Base-by-base conservation (phyloP, 1,140 invertebrate genomes). In the Anoplophora glabripennis region DNA sequence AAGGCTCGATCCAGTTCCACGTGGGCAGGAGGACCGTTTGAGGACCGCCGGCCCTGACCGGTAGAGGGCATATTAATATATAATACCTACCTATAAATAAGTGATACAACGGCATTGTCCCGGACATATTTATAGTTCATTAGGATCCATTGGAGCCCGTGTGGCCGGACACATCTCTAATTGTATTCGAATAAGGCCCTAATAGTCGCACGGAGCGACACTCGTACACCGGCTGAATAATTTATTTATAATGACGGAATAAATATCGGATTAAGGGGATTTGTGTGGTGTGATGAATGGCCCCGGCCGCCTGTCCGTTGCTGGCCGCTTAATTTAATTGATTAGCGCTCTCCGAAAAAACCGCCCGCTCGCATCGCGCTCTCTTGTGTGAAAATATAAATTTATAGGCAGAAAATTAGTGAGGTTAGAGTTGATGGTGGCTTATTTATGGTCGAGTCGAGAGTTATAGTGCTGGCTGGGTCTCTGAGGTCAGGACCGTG, bases 211-310 rank as follows among this genome's bases (percentile, higher is more conserved):
- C 60, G 64, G 56, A 64, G 56, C 64, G 67, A 70, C 66, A 70
- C 64, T 66, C 61, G 56, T 47, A 44, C 57, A 53, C 61, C 54
- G 59, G 59, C 58, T 67, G 67, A 71, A 71, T 71, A 73, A 73
- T 73, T 73, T 73, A 73, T 73, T 71, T 71, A 68, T 73, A 72
- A 73, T 72, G 69, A 70, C 65, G 67, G 64, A 68, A 72, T 73
- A 73, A 73, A 73, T 72, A 72, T 65, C 67, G 69, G 72, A 73
- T 73, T 73, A 73, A 69, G 67, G 69, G 70, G 71, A 73, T 73
- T 73, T 72, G 72, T 72, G 70, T 70, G 69, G 72, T 72, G 66
- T 72, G 70, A 72, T 73, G 66, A 70, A 73, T 72, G 65, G 63
- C 57, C 37, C 51, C 37, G 21, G 21, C 52, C 33, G 61, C 45